Evolutionary conservation across 2,888 invertebrate species (phyloP).

Genomic region (Nyleta sp.): DNA sequence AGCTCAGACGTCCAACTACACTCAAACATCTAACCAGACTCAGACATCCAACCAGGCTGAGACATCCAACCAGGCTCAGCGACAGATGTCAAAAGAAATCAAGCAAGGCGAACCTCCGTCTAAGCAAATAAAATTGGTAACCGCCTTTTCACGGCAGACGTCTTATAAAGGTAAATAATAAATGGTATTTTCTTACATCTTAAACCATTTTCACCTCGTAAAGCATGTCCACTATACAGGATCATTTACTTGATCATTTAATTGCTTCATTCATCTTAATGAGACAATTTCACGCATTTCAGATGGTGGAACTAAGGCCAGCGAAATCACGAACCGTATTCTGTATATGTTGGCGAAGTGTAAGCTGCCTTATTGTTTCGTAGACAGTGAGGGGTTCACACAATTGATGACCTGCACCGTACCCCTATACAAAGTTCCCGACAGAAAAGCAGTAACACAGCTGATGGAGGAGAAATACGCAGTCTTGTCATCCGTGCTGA

Average conservation of each 20-base stretch:
- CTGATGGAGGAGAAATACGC: constrained; percentile 47
- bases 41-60: too few species aligned
- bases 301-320: constrained; percentile 36
- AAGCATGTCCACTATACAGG: too few species aligned
- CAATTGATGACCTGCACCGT: constrained; percentile 21
- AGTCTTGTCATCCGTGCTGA: constrained; percentile 27
- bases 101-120: background rate
- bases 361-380: constrained; percentile 21
- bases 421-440: constrained; percentile 47
- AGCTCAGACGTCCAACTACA: too few species aligned
- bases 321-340: constrained; percentile 32
- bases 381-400: constrained; percentile 50
- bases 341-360: constrained; percentile 80
- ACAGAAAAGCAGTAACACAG: constrained; percentile 34
- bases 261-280: background rate
- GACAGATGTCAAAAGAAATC: too few species aligned
- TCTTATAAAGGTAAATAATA: background rate
- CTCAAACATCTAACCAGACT: too few species aligned
- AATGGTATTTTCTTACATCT: too few species aligned
- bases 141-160: background rate
- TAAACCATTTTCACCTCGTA: too few species aligned
- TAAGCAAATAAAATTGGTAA: background rate
- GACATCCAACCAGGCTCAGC: too few species aligned
- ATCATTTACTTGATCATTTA: too few species aligned
- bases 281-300: background rate